Conservation (phyloP, 1,140 invertebrate genomes). For the Melitaea cinxia region DNA sequence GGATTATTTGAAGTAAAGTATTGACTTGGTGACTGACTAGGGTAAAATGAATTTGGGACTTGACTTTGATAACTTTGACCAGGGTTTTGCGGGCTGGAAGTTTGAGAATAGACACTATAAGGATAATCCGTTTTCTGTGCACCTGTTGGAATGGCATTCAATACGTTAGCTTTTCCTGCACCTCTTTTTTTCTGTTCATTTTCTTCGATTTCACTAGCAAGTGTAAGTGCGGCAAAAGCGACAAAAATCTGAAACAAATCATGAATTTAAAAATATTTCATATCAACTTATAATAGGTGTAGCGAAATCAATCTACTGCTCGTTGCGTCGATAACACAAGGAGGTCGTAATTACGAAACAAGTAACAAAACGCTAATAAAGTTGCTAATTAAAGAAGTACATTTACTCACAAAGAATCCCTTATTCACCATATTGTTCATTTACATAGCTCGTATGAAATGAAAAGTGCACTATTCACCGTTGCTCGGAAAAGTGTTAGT, state of each 20-base stretch:
- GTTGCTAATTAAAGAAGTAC: slow-evolving; percentile 4
- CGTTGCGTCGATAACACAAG: slow-evolving; percentile 29
- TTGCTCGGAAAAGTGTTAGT: slow-evolving; percentile 69
- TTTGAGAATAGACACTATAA: slow-evolving; percentile 68
- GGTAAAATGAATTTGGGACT: slow-evolving; percentile 69
- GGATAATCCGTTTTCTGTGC: slow-evolving; percentile 70
- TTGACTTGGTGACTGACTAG: slow-evolving; percentile 56
- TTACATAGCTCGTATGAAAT: slow-evolving; percentile 64
- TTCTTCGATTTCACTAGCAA: slow-evolving; percentile 64
- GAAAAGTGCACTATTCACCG: slow-evolving; percentile 66
- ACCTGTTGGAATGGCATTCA: slow-evolving; percentile 68
- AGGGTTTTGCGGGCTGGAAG: slow-evolving; percentile 44
- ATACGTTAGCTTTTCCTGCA: slow-evolving; percentile 54
- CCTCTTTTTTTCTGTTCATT: slow-evolving; percentile 71
- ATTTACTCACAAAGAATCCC: slow-evolving; percentile 65
- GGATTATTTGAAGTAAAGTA: slow-evolving; percentile 52
- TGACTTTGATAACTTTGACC: slow-evolving; percentile 56
- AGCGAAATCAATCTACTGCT: slow-evolving; percentile 49
- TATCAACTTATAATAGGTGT: slow-evolving; percentile 34
- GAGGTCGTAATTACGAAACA: slow-evolving; percentile 27
- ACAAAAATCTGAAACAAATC: slow-evolving; percentile 63
- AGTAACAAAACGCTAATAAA: slow-evolving; percentile 11
- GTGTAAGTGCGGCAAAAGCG: slow-evolving; percentile 53
- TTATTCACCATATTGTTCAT: slow-evolving; percentile 60
- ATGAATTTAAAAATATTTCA: slow-evolving; percentile 45